Conservation (phyloP, 2,888 invertebrate genomes). For the Bimastos eiseni region DNA sequence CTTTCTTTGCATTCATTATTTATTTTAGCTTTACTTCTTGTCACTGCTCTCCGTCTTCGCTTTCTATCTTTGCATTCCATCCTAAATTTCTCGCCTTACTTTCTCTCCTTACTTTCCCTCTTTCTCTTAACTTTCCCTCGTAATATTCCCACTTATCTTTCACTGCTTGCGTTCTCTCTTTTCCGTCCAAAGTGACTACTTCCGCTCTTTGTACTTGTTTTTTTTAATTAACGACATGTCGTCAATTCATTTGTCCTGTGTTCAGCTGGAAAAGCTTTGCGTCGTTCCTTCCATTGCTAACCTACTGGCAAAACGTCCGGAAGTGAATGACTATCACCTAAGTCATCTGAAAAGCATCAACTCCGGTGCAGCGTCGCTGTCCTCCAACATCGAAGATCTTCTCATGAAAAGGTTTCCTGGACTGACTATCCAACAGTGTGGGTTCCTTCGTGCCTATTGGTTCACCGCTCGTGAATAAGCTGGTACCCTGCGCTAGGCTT, state of each 20-base stretch:
- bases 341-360: background rate
- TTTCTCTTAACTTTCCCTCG: no score
- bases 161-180: no score
- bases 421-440: slow-evolving; percentile 10
- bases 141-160: no score
- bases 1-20: no score
- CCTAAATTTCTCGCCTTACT: no score
- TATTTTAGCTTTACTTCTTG: no score
- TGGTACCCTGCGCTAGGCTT: no score
- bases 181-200: background rate
- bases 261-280: background rate
- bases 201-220: background rate
- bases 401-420: slow-evolving; percentile 22
- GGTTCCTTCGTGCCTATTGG: background rate
- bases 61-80: no score
- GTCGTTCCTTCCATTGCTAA: slow-evolving; percentile 23
- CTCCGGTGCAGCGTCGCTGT: slow-evolving; percentile 21
- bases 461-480: no score
- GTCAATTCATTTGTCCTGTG: background rate
- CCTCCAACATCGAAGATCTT: background rate
- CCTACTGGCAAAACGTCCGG: slow-evolving; percentile 26
- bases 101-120: no score
- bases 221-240: no score
- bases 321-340: slow-evolving; percentile 22
- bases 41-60: no score